phyloP scores from a whole-genome alignment of 2,797 vertebrate species.

The Pampus argenteus region DNA sequence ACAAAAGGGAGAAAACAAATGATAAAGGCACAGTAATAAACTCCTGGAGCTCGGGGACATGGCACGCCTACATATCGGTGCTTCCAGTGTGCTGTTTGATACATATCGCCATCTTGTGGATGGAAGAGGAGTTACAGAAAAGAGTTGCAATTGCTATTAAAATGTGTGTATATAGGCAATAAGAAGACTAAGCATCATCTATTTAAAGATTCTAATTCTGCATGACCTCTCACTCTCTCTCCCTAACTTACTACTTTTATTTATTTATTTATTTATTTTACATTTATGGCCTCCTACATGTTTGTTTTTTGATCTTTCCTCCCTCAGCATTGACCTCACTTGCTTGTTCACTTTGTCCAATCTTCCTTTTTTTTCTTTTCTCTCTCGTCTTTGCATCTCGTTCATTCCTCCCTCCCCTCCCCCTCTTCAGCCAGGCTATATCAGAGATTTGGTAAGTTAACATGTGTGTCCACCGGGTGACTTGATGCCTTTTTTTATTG shows the following conservation, averaged over 20 bases:
- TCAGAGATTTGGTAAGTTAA: constrained; percentile 99
- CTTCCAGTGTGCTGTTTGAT: constrained; percentile 3
- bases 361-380: constrained; percentile 81
- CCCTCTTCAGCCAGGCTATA: constrained; percentile 95
- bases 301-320: constrained; percentile 61
- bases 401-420: constrained; percentile 82
- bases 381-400: constrained; percentile 73
- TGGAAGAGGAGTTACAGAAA: background rate
- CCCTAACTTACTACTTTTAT: constrained; percentile 34
- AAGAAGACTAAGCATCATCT: no score
- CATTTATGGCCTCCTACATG: constrained; percentile 33
- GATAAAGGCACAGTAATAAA: constrained; percentile 12
- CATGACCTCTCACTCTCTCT: constrained; percentile 54
- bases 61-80: background rate
- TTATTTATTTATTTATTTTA: no score
- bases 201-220: constrained; percentile 2
- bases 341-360: constrained; percentile 84
- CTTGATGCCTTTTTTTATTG: constrained; percentile 23
- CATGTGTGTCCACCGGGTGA: constrained; percentile 69
- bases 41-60: background rate
- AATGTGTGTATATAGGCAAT: no score
- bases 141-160: background rate
- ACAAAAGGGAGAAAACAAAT: constrained; percentile 45
- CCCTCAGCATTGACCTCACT: constrained; percentile 64
- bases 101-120: constrained; percentile 70